These are phyloP conservation scores for Gambusia holbrooki DNA, from an alignment of 2,113 vertebrate species.

Conservation along the genomic window DNA sequence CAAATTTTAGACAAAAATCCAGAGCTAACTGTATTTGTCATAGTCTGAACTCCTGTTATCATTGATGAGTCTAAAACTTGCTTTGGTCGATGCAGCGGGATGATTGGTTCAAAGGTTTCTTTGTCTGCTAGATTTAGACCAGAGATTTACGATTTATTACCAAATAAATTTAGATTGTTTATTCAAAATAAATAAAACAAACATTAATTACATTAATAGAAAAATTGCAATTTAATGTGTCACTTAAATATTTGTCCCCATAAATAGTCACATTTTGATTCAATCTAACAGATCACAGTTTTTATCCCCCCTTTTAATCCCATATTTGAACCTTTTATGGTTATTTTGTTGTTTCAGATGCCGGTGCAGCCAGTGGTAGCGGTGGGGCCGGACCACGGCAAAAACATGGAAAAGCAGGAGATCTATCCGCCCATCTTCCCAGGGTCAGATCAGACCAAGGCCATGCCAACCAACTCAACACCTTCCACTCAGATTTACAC, in stretches of 20 bases:
- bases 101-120: too few species aligned
- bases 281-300: background rate
- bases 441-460: conserved; percentile 86
- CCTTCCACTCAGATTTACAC: conserved; percentile 85
- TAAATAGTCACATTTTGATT: background rate
- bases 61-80: background rate
- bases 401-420: conserved; percentile 84
- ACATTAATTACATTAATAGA: too few species aligned
- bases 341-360: conserved; percentile 72
- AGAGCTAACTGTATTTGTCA: too few species aligned
- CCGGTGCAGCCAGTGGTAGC: conserved; percentile 83
- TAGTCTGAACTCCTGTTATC: background rate
- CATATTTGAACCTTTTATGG: background rate
- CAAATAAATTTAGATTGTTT: too few species aligned
- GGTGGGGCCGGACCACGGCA: conserved; percentile 83
- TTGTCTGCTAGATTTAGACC: too few species aligned
- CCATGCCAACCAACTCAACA: conserved; percentile 81
- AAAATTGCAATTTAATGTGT: too few species aligned
- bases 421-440: conserved; percentile 74
- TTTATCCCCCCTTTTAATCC: too few species aligned
- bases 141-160: too few species aligned
- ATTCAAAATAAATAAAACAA: too few species aligned
- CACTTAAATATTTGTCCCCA: background rate
- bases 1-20: too few species aligned
- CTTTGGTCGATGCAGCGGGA: too few species aligned